A percentile compares a stretch with the other conserved stretches of the same genome.
Evolutionary conservation across 2,113 vertebrate species (phyloP).

Genomic region (Smithornis capensis): DNA sequence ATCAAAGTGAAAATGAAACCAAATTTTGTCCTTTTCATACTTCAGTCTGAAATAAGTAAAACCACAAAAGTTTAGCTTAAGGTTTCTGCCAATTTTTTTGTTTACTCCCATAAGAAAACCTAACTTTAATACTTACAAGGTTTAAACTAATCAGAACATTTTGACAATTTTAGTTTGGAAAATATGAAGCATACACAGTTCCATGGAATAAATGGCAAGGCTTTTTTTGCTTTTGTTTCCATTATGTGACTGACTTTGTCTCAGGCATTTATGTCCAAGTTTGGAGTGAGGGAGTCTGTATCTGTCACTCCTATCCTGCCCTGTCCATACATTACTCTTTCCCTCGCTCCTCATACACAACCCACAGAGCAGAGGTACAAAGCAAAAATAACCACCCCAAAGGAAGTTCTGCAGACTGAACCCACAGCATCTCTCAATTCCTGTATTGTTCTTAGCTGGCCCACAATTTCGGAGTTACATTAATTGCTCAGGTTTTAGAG

Average conservation of each 20-base stretch:
- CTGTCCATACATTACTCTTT: neutral
- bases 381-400: neutral
- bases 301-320: neutral
- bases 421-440: neutral
- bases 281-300: neutral
- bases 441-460: neutral
- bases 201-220: neutral
- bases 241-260: neutral
- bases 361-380: neutral
- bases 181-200: neutral
- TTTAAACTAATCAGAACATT: constrained; percentile 3
- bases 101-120: neutral
- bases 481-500: neutral
- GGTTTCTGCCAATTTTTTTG: neutral
- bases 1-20: neutral
- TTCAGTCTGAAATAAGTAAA: neutral
- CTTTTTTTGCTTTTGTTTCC: neutral
- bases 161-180: constrained; percentile 29
- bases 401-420: neutral
- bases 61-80: neutral
- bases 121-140: neutral
- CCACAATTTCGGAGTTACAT: neutral
- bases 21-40: neutral
- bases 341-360: neutral
- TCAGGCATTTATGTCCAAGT: neutral